phyloP scores from a whole-genome alignment of 2,888 invertebrate genomes.

The Gortyna flavago region DNA sequence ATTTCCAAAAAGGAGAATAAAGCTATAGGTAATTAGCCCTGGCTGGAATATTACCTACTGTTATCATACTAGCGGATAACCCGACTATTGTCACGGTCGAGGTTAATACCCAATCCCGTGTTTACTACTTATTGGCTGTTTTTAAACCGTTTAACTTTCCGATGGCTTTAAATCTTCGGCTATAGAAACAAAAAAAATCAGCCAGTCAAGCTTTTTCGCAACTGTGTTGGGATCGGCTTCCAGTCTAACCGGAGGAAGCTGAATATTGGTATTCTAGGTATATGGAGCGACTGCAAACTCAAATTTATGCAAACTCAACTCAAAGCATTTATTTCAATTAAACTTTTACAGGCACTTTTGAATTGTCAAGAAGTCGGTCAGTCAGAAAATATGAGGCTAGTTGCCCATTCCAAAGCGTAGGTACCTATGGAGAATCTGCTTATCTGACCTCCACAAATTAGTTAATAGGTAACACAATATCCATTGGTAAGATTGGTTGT shows the following conservation, averaged over 20 bases:
- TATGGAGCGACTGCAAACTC: background rate
- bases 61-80: conserved; percentile 31
- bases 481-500: too few relatives aligned
- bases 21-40: conserved; percentile 1
- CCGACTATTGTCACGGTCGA: conserved; percentile 29
- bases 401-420: too few relatives aligned
- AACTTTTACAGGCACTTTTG: too few relatives aligned
- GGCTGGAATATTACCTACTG: background rate
- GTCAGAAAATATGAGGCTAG: too few relatives aligned
- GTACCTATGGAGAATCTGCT: too few relatives aligned
- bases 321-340: too few relatives aligned
- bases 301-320: too few relatives aligned
- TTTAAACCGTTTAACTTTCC: background rate
- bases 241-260: background rate
- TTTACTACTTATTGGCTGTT: background rate
- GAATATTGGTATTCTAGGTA: background rate
- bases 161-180: background rate
- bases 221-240: background rate
- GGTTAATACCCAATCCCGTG: background rate
- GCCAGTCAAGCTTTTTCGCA: background rate
- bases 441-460: background rate
- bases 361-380: too few relatives aligned
- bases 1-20: conserved; percentile 37
- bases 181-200: background rate
- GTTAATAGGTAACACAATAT: too few relatives aligned